A percentile compares a stretch with the other conserved stretches of the same genome.
These are phyloP conservation scores for Dipodomys stephensi DNA, from an alignment of 2,113 vertebrate species.

Conservation along the genomic window DNA sequence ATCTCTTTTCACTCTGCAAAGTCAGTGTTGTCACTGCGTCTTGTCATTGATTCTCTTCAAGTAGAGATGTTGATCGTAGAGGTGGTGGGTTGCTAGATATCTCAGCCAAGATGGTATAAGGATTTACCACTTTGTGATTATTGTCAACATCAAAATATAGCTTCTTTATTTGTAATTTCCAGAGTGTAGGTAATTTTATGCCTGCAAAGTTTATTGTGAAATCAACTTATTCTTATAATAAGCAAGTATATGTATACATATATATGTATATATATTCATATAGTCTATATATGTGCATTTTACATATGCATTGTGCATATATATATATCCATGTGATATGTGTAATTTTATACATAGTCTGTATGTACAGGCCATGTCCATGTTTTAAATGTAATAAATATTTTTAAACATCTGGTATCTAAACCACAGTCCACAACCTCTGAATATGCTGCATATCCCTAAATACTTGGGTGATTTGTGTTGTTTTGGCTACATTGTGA, in stretches of 20 bases:
- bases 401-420: slow-evolving; percentile 17
- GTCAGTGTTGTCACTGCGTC: not conserved
- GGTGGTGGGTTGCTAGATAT: not conserved
- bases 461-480: not conserved
- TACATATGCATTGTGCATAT: not conserved
- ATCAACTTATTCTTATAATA: slow-evolving; percentile 50
- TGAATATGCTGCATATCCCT: not conserved
- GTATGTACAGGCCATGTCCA: not conserved
- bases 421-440: not conserved
- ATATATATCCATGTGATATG: not conserved
- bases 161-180: slow-evolving; percentile 10
- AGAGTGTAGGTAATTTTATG: slow-evolving; percentile 70
- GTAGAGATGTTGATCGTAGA: too few relatives aligned
- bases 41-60: too few relatives aligned
- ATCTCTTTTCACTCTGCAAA: not conserved
- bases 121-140: not conserved
- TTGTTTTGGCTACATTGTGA: not conserved
- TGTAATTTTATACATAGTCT: not conserved
- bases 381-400: not conserved
- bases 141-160: not conserved
- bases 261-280: not conserved
- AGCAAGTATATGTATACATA: not conserved
- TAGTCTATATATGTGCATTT: not conserved
- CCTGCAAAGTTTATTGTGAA: slow-evolving; percentile 77
- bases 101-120: not conserved